Evolutionary conservation across 2,888 invertebrate genomes (phyloP).

Genomic region (Scotopteryx bipunctaria): DNA sequence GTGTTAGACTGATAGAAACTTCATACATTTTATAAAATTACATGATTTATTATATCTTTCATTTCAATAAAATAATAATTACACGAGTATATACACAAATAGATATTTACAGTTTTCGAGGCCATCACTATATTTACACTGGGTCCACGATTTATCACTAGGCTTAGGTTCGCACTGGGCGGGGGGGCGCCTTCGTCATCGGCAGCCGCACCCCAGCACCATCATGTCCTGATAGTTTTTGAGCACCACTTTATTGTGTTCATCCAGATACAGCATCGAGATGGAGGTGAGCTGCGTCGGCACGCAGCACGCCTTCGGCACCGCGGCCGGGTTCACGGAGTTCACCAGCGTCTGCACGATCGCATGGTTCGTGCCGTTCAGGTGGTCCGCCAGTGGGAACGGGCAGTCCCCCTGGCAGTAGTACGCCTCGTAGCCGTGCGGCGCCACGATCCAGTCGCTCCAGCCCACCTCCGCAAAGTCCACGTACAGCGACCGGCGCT

Average conservation of each 20-base stretch:
- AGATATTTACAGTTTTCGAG: constrained; percentile 78
- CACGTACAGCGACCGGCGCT: constrained; percentile 94
- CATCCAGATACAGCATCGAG: constrained; percentile 98
- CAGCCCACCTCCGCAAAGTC: constrained; percentile 98
- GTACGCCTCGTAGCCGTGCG: constrained; percentile 97
- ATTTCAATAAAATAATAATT: constrained; percentile 82
- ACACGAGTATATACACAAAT: constrained; percentile 79
- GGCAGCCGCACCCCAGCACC: constrained; percentile 98
- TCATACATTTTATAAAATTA: constrained; percentile 56
- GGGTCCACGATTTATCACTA: constrained; percentile 78
- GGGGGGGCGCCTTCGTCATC: constrained; percentile 85
- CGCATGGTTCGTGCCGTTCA: constrained; percentile 99
- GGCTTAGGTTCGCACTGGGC: constrained; percentile 71
- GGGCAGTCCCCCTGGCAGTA: constrained; percentile 98
- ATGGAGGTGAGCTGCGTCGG: constrained; percentile 97
- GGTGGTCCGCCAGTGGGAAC: constrained; percentile 95
- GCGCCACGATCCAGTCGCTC: constrained; percentile 99
- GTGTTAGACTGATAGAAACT: too few relatives aligned
- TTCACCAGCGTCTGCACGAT: constrained; percentile 98
- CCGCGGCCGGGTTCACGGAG: constrained; percentile 94
- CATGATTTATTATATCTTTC: constrained; percentile 77
- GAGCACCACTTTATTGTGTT: constrained; percentile 96
- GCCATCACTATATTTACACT: constrained; percentile 81
- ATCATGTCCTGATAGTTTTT: constrained; percentile 99
- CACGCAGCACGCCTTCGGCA: constrained; percentile 98